A percentile compares a stretch with the other conserved stretches of the same genome.
Evolutionary conservation across 2,113 vertebrate species (phyloP).

Genomic region (Ptyas mucosa): DNA sequence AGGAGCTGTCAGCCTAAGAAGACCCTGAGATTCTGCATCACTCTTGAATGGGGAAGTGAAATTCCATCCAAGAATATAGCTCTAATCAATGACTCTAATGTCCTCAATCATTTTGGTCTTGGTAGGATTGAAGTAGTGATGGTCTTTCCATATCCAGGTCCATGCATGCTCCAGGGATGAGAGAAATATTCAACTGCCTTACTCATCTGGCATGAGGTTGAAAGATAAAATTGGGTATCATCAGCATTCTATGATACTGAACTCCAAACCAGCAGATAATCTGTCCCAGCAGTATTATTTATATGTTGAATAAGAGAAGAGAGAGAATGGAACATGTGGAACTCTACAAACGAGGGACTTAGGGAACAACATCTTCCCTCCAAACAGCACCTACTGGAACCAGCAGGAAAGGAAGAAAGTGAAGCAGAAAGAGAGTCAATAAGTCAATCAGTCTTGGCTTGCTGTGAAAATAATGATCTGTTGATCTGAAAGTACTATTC

Average conservation of each 20-base stretch:
- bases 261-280: not conserved
- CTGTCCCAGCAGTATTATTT: not conserved
- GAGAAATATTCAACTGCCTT: not conserved
- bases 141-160: not conserved
- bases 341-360: not conserved
- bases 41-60: not conserved
- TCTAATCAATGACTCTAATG: not conserved
- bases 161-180: not conserved
- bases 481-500: conserved; percentile 62
- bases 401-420: not conserved
- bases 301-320: not conserved
- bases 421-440: not conserved
- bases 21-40: not conserved
- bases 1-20: not conserved
- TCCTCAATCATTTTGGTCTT: not conserved
- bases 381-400: not conserved
- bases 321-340: not conserved
- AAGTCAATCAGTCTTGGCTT: conserved; percentile 35
- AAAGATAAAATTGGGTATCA: not conserved
- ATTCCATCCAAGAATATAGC: not conserved
- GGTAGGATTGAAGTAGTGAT: not conserved
- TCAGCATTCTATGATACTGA: not conserved
- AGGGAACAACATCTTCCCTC: not conserved
- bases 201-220: not conserved
- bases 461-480: conserved; percentile 68